phyloP scores from a whole-genome alignment of 2,113 vertebrate genomes.

The Onychostoma macrolepis region DNA sequence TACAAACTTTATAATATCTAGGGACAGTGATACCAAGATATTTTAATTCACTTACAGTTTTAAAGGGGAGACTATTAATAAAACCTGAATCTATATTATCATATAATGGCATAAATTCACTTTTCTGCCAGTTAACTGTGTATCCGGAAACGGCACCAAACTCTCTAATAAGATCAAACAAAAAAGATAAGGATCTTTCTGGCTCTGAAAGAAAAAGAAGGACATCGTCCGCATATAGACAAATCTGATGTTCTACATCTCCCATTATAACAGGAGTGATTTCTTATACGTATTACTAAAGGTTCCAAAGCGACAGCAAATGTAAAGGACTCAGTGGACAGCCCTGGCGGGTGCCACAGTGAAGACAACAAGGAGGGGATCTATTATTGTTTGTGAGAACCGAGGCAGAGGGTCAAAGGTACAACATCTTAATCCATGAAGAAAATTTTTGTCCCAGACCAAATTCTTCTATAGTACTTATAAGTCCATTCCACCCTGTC shows the following conservation, averaged over 20 bases:
- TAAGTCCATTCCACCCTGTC: background rate
- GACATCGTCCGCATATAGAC: background rate
- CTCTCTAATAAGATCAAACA: background rate
- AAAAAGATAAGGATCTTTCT: background rate
- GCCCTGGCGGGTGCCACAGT: background rate
- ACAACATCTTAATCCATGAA: too few species aligned
- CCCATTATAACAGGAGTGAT: background rate
- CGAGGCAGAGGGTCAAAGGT: too few species aligned
- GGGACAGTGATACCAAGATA: too few species aligned
- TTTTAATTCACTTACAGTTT: background rate
- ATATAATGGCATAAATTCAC: background rate
- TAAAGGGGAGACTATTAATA: background rate
- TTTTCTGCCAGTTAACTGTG: background rate
- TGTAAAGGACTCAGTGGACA: background rate
- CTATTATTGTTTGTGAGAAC: too few species aligned
- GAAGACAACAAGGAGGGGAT: too few species aligned
- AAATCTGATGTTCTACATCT: background rate
- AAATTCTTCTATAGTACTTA: too few species aligned
- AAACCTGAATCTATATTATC: background rate
- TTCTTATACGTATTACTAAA: background rate
- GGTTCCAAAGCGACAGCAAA: background rate
- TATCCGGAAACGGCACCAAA: background rate
- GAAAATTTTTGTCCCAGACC: too few species aligned
- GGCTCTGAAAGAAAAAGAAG: conserved; percentile 2
- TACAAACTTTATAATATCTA: too few species aligned